phyloP scores from a whole-genome alignment of 2,888 invertebrate species.

The Neoascia interrupta region DNA sequence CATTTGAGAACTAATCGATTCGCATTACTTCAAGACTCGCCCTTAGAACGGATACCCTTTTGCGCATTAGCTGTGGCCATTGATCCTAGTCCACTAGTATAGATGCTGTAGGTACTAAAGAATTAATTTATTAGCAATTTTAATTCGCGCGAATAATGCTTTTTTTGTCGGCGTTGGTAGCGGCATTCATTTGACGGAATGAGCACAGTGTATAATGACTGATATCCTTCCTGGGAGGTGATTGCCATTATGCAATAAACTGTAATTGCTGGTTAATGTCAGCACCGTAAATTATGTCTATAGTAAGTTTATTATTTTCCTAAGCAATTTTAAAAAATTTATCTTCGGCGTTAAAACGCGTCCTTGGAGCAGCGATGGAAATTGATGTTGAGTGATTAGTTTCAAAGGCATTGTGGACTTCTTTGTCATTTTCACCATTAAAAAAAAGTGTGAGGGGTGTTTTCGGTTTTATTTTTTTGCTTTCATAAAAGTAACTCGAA shows the following conservation, averaged over 20 bases:
- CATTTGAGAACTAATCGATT: slow-evolving; percentile 60
- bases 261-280: slow-evolving; percentile 31
- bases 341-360: not conserved
- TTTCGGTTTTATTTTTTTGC: too few relatives aligned
- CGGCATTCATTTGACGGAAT: not conserved
- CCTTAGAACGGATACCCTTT: not conserved
- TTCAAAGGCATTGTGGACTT: not conserved
- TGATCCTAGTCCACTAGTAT: too few relatives aligned
- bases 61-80: slow-evolving; percentile 8
- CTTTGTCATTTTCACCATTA: too few relatives aligned
- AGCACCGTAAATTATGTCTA: slow-evolving; percentile 31
- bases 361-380: slow-evolving; percentile 1
- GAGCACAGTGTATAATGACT: slow-evolving; percentile 10
- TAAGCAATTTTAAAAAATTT: slow-evolving; percentile 13
- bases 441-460: too few relatives aligned
- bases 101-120: slow-evolving; percentile 18
- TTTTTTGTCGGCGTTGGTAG: not conserved
- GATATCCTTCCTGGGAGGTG: slow-evolving; percentile 48
- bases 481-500: too few relatives aligned
- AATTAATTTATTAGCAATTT: slow-evolving; percentile 43
- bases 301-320: slow-evolving; percentile 21
- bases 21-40: slow-evolving; percentile 33
- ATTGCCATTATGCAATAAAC: slow-evolving; percentile 42
- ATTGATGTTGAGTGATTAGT: slow-evolving; percentile 9
- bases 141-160: slow-evolving; percentile 1